Evolutionary conservation across 2,113 vertebrate genomes (phyloP), one percentile per base, ranked within the genome.

Genomic region (Tylochromis polylepis): DNA sequence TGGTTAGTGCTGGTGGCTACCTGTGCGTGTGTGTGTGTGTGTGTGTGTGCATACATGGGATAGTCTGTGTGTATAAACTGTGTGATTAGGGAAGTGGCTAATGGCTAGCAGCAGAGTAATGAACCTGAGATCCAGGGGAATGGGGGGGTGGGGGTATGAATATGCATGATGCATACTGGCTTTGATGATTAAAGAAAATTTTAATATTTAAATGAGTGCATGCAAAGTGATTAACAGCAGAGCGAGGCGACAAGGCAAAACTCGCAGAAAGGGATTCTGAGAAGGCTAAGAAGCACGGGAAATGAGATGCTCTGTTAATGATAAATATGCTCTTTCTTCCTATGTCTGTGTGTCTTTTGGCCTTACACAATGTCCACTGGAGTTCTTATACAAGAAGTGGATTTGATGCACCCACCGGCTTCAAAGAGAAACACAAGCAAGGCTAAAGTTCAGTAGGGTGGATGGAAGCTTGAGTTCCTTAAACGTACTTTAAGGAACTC

Each of bases 161-260:
- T 99, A 99, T 99, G 98, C 98, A 99, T 99, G 98, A 98, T 97
- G 95, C 97, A 97, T 97, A 96, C 97, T 98, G 98, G 97, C 98
- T 99, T 99, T 99, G 98, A 99, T 99, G 98, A 99, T 99, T 99
- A 98, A 99, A 99, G 97, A 97, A 98, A 98, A 98, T 98, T 98
- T 98, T 99, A 99, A 99, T 99, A 99, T 99, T 99, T 98, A 99
- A 98, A 99, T 99, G 98, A 98, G 97, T 97, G 97, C 97, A 98
- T 98, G 98, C 97, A 98, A 98, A 99, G 97, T 99, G 97, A 99
- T 99, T 98, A 98, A 98, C 70, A 96, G 97, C 97, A 97, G 97
- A 94, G 92, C 87, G 92, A 93, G 91, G 93, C 97, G 97, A 97
- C 96, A 96, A 97, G 97, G 97, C 97, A 96, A 97, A 97, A 97